Conservation (phyloP, 2,888 invertebrate species). For the Dasypolia templi region DNA sequence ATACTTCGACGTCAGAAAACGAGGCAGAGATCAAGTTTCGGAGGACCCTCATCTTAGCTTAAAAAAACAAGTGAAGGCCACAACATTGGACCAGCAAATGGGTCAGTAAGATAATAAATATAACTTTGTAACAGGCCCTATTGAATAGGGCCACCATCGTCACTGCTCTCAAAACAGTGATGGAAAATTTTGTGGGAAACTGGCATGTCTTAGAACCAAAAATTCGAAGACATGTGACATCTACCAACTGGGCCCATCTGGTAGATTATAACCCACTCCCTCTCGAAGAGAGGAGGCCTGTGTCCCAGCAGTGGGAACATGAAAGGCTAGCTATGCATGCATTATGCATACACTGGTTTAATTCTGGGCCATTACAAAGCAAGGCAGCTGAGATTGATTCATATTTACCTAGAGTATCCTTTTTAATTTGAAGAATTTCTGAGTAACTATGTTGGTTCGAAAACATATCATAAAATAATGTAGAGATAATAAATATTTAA, state of each 20-base stretch:
- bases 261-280: background rate
- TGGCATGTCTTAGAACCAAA: background rate
- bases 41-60: background rate
- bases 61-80: background rate
- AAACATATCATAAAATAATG: conserved; percentile 10
- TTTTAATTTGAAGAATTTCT: background rate
- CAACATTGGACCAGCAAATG: background rate
- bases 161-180: background rate
- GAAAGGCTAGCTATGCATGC: background rate
- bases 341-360: background rate
- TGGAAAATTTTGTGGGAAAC: background rate
- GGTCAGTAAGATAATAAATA: background rate
- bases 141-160: background rate
- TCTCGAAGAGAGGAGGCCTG: background rate
- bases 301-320: background rate
- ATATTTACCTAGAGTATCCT: background rate
- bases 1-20: conserved; percentile 10
- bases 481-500: background rate
- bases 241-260: background rate
- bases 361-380: background rate
- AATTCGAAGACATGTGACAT: background rate
- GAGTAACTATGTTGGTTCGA: background rate
- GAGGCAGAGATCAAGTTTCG: conserved; percentile 1
- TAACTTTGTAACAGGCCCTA: background rate
- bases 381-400: background rate